A percentile compares a stretch with the other conserved stretches of the same genome.
These are phyloP conservation scores for Myotis vivesi DNA, from an alignment of 2,797 vertebrate species.

Conservation along the genomic window DNA sequence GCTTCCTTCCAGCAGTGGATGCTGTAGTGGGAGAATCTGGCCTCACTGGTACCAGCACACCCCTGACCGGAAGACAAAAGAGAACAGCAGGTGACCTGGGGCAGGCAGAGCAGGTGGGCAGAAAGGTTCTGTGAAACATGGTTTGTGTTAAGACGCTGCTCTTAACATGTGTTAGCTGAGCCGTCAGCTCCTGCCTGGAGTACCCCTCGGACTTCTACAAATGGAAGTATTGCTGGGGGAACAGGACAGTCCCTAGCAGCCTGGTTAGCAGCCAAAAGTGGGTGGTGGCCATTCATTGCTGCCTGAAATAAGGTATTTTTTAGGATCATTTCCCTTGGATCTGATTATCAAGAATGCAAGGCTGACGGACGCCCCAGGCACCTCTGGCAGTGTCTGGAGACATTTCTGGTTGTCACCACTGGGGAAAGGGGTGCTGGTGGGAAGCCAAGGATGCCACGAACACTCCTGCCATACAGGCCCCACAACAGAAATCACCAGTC, in stretches of 20 bases:
- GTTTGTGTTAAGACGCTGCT: not conserved
- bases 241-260: not conserved
- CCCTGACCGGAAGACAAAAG: not conserved
- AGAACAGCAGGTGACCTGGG: not conserved
- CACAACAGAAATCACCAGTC: not conserved
- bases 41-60: not conserved
- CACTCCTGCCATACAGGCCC: too few relatives aligned
- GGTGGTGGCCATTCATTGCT: not conserved
- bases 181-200: not conserved
- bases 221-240: not conserved
- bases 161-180: not conserved
- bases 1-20: not conserved
- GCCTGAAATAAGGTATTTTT: not conserved
- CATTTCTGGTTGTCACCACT: not conserved
- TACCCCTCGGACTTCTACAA: not conserved
- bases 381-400: not conserved
- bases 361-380: not conserved
- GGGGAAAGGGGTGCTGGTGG: accelerated
- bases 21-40: not conserved
- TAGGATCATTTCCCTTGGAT: not conserved
- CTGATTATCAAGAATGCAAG: conserved; percentile 11
- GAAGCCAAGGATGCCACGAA: not conserved
- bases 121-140: not conserved
- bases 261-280: not conserved
- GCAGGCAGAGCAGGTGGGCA: not conserved